Base-by-base conservation (phyloP, 2,888 invertebrate genomes). In the Metacarcinus magister region DNA sequence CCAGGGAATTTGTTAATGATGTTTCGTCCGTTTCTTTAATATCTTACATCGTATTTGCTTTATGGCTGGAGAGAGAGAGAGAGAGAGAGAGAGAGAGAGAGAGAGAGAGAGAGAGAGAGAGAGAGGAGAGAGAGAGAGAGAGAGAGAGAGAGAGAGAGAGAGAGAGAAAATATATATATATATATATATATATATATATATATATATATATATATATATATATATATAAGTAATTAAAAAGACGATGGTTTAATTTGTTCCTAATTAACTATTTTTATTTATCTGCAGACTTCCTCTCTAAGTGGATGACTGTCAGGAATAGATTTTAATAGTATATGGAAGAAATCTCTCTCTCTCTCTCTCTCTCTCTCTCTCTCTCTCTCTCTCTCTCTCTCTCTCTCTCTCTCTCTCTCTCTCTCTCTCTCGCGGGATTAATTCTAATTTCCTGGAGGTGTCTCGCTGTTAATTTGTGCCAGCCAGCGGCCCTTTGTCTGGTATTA, bases 381-480 rank as follows among this genome's bases (percentile, higher is more conserved):
- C 46, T 92, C 44, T 92, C 46, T 92, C 44, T 92, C 46, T 92
- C 44, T 92, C 46, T 92, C 44, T 92, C 46, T 92, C 44, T 92
- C 46, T 92, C 44, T 92, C 46, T 92, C 44, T 92, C 46, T 92
- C 44, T 54, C 43, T 44, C 39, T 44, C 43, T 44, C 91, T 43
- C 89, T 43, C 89, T 39, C 89, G 0, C 91, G n/a, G 91, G 46
- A n/a, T 43, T 91, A 44, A 91, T 91, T n/a, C 43, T 46, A 91
- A 91, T 91, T 91, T 91, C n/a, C 91, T 46, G 39, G 39, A 44
- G 89, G 46, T 44, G 91, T 44, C 60, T 93, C 23, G 13, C 32
- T 93, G 92, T 54, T 48, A 60, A 93, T 93, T 93, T 93, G 92
- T n/a, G 19, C 60, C 60, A 93, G 32, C 60, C 92, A 60, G 39